A percentile compares a stretch with the other conserved stretches of the same genome.
These are phyloP conservation scores for Chelonus insularis DNA, from an alignment of 1,140 invertebrate genomes.

Conservation along the genomic window DNA sequence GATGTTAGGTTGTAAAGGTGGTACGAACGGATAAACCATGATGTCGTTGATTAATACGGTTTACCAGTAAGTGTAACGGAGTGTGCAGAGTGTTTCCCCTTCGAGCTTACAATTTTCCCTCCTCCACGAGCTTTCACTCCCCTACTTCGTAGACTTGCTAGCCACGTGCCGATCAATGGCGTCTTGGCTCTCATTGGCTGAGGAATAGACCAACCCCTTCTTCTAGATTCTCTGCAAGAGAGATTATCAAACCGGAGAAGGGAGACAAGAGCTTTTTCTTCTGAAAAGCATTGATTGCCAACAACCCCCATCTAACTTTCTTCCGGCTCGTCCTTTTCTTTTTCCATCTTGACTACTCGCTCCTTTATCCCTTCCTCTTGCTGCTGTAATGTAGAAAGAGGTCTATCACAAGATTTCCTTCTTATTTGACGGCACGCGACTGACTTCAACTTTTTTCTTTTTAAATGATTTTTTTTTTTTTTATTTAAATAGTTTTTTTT, in stretches of 20 bases:
- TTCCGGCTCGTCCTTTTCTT: constrained; percentile 16
- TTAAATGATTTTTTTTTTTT: neutral
- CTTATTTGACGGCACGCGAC: constrained; percentile 21
- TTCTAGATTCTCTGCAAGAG: constrained; percentile 2
- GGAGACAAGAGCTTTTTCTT: constrained; percentile 22
- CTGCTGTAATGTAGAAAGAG: neutral
- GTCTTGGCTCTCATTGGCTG: constrained; percentile 56
- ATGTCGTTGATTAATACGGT: constrained; percentile 63
- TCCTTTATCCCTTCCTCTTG: neutral
- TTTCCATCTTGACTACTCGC: constrained; percentile 5
- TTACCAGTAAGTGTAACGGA: constrained; percentile 63
- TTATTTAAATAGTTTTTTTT: neutral
- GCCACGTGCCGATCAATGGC: constrained; percentile 62
- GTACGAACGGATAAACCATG: constrained; percentile 56
- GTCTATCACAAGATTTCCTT: constrained; percentile 21
- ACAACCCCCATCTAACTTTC: constrained; percentile 41
- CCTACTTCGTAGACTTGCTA: constrained; percentile 27
- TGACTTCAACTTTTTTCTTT: constrained; percentile 7
- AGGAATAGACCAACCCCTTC: constrained; percentile 45
- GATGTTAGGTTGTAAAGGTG: constrained; percentile 32
- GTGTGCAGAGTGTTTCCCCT: constrained; percentile 49
- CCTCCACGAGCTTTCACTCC: constrained; percentile 23
- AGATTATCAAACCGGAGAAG: neutral
- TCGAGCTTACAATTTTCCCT: constrained; percentile 23
- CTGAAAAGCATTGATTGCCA: constrained; percentile 60